phyloP scores from a whole-genome alignment of 2,888 invertebrate species.

The Desoria tigrina region DNA sequence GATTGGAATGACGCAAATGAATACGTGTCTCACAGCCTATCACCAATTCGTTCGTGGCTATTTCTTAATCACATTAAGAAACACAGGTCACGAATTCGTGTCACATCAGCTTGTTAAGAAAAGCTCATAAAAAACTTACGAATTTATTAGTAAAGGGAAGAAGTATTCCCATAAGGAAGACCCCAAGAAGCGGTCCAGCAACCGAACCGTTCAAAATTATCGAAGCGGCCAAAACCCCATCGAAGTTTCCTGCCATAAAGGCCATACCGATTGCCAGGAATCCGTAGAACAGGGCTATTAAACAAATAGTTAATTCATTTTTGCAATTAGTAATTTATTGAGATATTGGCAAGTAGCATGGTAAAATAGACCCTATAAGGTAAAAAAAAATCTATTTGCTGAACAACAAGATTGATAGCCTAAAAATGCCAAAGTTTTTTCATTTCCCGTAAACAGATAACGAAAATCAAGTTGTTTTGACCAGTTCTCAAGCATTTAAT shows the following conservation, averaged over 20 bases:
- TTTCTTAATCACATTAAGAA: neutral
- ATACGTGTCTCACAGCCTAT: neutral
- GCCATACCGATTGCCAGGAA: conserved; percentile 38
- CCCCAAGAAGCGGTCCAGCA: conserved; percentile 56
- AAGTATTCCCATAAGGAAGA: conserved; percentile 78
- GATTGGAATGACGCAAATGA: no score
- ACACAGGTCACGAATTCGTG: no score
- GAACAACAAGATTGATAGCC: no score
- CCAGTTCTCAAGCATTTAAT: no score
- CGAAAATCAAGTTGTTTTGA: no score
- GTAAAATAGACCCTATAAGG: no score
- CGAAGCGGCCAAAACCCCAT: conserved; percentile 43
- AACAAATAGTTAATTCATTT: neutral
- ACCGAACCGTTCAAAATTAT: conserved; percentile 52
- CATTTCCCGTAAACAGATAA: no score
- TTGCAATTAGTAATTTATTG: neutral
- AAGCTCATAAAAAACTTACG: conserved; percentile 56
- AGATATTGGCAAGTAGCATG: no score
- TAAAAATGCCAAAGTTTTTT: no score
- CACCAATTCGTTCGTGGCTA: neutral
- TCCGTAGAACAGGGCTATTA: conserved; percentile 32
- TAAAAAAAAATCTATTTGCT: no score
- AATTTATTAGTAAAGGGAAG: conserved; percentile 82
- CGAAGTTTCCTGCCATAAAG: conserved; percentile 41
- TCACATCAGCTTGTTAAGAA: conserved; percentile 1